Conservation (phyloP, 1,140 invertebrate genomes). For the Holotrichia oblita region DNA sequence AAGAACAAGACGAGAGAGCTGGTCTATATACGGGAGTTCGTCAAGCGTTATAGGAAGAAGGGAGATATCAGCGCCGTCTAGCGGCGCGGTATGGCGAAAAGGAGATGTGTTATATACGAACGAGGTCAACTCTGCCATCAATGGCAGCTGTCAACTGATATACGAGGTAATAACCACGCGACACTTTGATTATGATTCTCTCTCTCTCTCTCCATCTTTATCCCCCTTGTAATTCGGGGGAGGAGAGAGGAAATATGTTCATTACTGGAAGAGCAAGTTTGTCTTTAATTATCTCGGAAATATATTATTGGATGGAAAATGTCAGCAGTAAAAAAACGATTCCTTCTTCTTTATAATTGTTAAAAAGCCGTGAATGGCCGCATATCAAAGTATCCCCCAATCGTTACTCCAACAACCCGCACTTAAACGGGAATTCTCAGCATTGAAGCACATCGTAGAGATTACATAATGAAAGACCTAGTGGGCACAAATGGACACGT, state of each 20-base stretch:
- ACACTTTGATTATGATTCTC: slow-evolving; percentile 54
- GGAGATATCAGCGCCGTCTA: neutral
- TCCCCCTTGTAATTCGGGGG: neutral
- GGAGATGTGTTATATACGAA: slow-evolving; percentile 24
- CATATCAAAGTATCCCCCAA: too few species aligned
- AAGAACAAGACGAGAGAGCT: neutral
- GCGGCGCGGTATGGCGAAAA: neutral
- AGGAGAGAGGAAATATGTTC: neutral
- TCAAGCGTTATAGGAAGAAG: neutral
- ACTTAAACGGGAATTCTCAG: too few species aligned
- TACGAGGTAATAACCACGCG: slow-evolving; percentile 56
- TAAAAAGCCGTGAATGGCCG: too few species aligned
- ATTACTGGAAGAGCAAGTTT: neutral
- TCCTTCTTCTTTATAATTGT: too few species aligned
- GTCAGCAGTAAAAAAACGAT: too few species aligned
- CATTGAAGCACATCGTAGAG: too few species aligned
- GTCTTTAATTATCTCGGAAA: neutral
- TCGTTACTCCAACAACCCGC: too few species aligned
- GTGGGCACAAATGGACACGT: too few species aligned
- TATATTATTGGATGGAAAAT: too few species aligned
- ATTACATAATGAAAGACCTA: too few species aligned
- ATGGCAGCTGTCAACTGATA: slow-evolving; percentile 58
- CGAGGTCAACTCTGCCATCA: slow-evolving; percentile 54
- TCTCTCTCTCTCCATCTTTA: neutral
- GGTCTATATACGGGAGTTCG: neutral